Conservation (phyloP, 2,797 vertebrate genomes). For the Arrhamphus sclerolepis region DNA sequence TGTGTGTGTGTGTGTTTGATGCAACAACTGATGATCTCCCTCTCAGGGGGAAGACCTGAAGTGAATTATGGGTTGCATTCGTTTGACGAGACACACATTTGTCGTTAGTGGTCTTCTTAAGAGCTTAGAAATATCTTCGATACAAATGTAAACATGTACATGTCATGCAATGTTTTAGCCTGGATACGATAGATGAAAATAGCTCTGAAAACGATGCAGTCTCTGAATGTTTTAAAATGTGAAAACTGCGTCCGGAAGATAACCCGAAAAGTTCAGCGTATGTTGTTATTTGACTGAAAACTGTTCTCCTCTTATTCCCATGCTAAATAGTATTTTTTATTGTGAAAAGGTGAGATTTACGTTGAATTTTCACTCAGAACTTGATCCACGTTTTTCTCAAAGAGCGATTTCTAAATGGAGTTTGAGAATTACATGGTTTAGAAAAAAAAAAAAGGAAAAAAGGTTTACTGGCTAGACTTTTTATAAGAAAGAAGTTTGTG, state of each 20-base stretch:
- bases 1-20: slow-evolving; percentile 60
- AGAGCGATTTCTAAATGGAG: slow-evolving; percentile 45
- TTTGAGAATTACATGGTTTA: slow-evolving; percentile 40
- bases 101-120: neutral
- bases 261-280: too few species aligned
- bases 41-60: slow-evolving; percentile 7
- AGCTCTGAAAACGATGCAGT: neutral
- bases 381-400: slow-evolving; percentile 59
- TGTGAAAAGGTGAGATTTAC: slow-evolving; percentile 27
- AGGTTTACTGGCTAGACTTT: slow-evolving; percentile 56
- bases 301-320: neutral
- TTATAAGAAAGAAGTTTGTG: slow-evolving; percentile 55
- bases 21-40: slow-evolving; percentile 28
- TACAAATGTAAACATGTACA: neutral
- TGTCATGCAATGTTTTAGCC: neutral
- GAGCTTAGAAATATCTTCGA: slow-evolving; percentile 1
- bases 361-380: slow-evolving; percentile 46
- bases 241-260: neutral
- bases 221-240: slow-evolving; percentile 19
- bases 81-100: neutral
- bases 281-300: too few species aligned
- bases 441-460: too few species aligned
- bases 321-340: slow-evolving; percentile 26
- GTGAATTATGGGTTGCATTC: neutral
- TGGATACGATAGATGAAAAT: slow-evolving; percentile 2